Evolutionary conservation across 2,797 vertebrate species (phyloP).

Genomic region (Naso thynnoides): DNA sequence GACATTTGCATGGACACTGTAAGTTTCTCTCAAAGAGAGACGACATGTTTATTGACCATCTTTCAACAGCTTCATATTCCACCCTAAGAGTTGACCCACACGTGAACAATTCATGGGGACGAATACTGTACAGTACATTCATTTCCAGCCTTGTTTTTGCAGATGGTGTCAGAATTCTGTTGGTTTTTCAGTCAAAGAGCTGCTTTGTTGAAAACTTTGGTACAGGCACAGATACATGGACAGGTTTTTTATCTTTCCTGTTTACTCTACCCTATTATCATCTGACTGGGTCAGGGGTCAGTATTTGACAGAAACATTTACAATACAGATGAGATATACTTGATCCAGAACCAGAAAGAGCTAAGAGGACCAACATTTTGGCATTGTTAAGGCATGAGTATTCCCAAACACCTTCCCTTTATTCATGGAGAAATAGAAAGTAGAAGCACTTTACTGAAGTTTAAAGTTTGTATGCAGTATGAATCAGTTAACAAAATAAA

Average conservation of each 20-base stretch:
- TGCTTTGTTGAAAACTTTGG: slow-evolving; percentile 7
- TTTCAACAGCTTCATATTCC: slow-evolving; percentile 5
- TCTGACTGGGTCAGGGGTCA: slow-evolving; percentile 10
- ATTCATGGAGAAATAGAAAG: slow-evolving; percentile 34
- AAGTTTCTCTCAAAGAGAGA: slow-evolving; percentile 26
- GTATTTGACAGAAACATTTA: slow-evolving; percentile 2
- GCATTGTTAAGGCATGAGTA: slow-evolving; percentile 46
- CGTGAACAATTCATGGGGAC: slow-evolving; percentile 4
- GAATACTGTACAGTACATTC: slow-evolving; percentile 12
- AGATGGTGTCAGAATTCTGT: background rate
- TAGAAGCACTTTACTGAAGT: slow-evolving; percentile 35
- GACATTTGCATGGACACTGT: slow-evolving; percentile 35
- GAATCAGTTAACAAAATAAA: slow-evolving; percentile 21
- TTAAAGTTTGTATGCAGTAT: slow-evolving; percentile 8
- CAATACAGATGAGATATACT: slow-evolving; percentile 6
- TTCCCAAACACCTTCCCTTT: slow-evolving; percentile 29
- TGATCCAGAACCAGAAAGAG: background rate
- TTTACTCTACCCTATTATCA: slow-evolving; percentile 3
- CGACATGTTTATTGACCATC: slow-evolving; percentile 46
- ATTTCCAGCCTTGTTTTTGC: slow-evolving; percentile 14
- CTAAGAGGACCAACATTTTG: background rate
- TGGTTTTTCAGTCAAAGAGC: background rate
- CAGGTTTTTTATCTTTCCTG: slow-evolving; percentile 5
- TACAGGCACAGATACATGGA: slow-evolving; percentile 9
- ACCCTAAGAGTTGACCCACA: background rate